Conservation (phyloP, 2,797 vertebrate species). For the Phalanger gymnotis region DNA sequence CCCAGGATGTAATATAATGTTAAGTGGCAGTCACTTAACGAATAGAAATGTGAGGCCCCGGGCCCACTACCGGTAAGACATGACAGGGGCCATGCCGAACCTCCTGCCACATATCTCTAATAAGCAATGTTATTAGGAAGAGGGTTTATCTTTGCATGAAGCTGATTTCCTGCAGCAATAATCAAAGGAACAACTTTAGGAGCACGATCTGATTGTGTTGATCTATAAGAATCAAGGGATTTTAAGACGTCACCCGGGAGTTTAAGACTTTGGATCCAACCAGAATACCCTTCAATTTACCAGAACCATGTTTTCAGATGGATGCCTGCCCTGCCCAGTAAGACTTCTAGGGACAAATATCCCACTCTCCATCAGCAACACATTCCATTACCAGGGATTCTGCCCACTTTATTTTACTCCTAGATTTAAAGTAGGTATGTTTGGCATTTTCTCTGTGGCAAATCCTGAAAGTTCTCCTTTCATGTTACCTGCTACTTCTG, state of each 20-base stretch:
- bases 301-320: constrained; percentile 9
- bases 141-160: not conserved
- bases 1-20: not conserved
- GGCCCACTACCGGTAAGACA: not conserved
- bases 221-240: not conserved
- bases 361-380: not conserved
- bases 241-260: not conserved
- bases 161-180: not conserved
- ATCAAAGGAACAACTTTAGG: not conserved
- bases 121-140: not conserved
- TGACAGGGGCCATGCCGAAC: not conserved
- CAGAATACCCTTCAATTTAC: not conserved
- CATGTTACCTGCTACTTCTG: not conserved
- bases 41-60: not conserved
- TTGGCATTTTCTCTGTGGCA: constrained; percentile 1
- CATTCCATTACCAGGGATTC: not conserved
- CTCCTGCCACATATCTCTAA: not conserved
- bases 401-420: not conserved
- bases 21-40: not conserved
- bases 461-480: not conserved
- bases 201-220: not conserved
- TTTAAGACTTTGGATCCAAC: not conserved
- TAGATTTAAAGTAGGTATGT: not conserved
- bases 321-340: not conserved
- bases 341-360: not conserved